Conservation (phyloP, 2,888 invertebrate species). For the Urechis unicinctus region DNA sequence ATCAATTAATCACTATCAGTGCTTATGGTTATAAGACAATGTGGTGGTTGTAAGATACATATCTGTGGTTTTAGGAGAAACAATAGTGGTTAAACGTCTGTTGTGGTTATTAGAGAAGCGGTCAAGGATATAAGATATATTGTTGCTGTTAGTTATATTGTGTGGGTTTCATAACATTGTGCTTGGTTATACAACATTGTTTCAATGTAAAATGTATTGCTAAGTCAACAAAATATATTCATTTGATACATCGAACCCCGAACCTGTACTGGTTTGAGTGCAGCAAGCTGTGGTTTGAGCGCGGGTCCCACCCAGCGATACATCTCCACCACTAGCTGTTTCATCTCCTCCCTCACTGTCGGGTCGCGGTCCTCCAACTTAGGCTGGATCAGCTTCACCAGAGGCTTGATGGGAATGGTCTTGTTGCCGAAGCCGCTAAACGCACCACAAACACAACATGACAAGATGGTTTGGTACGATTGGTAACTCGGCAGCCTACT, state of each 20-base stretch:
- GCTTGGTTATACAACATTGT: no score
- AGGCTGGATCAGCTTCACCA: constrained; percentile 79
- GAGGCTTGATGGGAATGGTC: constrained; percentile 73
- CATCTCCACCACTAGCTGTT: constrained; percentile 83
- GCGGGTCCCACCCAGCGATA: constrained; percentile 73
- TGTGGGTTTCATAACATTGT: no score
- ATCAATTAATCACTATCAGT: no score
- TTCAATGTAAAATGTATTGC: not conserved
- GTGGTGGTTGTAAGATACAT: no score
- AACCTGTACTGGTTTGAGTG: constrained; percentile 78
- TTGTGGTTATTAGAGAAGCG: no score
- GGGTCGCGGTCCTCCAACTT: constrained; percentile 88
- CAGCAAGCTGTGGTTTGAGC: constrained; percentile 75
- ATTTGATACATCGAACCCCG: not conserved
- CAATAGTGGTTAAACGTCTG: no score
- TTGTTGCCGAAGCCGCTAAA: constrained; percentile 82
- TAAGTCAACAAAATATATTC: no score
- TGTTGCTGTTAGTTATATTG: no score
- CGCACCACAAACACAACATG: constrained; percentile 2
- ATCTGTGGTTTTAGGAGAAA: no score
- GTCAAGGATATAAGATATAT: no score
- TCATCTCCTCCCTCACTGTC: constrained; percentile 81
- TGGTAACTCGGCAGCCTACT: not conserved
- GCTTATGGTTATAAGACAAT: no score
- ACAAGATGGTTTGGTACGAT: not conserved